These are phyloP conservation scores for Hyperopisus bebe DNA, from an alignment of 2,113 vertebrate genomes.

Conservation along the genomic window DNA sequence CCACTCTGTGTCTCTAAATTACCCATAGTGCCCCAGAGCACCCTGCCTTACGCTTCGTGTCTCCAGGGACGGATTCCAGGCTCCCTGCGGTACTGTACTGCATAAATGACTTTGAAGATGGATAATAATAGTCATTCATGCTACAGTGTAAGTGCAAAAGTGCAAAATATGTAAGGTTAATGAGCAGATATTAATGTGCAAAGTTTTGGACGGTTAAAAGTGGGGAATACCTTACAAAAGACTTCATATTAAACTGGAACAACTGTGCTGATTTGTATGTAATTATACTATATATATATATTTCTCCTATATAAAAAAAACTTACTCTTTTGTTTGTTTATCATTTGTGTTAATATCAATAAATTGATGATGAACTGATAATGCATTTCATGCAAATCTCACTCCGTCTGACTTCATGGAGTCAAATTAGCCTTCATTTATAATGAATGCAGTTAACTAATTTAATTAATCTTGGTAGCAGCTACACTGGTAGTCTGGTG, in stretches of 20 bases:
- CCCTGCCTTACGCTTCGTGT: neutral
- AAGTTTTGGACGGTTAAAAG: neutral
- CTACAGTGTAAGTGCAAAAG: neutral
- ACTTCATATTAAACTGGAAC: neutral
- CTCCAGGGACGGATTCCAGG: neutral
- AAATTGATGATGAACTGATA: neutral
- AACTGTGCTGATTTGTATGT: neutral
- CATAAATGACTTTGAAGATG: neutral
- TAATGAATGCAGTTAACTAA: conserved; percentile 6
- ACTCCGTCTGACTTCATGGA: neutral
- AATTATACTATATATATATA: no score
- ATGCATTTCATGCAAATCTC: neutral
- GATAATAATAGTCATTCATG: neutral
- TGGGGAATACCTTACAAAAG: neutral
- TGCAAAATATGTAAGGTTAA: neutral
- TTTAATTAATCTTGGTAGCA: conserved; percentile 1
- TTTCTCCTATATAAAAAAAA: neutral
- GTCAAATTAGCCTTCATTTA: conserved; percentile 1
- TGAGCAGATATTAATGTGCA: neutral
- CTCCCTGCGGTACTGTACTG: neutral
- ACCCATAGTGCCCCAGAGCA: neutral
- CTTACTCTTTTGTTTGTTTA: neutral
- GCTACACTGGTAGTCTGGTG: neutral
- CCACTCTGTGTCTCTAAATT: neutral
- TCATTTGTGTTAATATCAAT: neutral